phyloP scores from a whole-genome alignment of 2,888 invertebrate genomes.

The Neoscelio sp. region DNA sequence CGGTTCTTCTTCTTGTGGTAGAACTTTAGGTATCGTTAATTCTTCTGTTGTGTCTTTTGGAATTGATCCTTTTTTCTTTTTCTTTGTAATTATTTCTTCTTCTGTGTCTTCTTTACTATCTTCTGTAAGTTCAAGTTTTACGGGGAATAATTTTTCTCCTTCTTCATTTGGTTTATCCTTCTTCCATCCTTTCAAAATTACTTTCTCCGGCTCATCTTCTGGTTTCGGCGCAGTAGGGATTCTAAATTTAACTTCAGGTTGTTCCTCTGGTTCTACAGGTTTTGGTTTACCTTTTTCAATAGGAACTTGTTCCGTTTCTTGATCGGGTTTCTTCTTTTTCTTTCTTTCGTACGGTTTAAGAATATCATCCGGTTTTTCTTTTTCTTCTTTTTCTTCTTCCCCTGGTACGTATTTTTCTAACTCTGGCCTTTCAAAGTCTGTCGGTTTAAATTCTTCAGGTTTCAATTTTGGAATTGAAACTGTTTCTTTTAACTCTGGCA shows the following conservation, averaged over 20 bases:
- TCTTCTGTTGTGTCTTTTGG: too few relatives aligned
- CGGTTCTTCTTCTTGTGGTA: too few relatives aligned
- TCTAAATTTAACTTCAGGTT: conserved; percentile 82
- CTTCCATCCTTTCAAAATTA: conserved; percentile 79
- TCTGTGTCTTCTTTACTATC: conserved; percentile 29
- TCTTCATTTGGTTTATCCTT: conserved; percentile 77
- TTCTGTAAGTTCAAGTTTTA: neutral
- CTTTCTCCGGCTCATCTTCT: conserved; percentile 79
- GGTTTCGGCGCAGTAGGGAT: conserved; percentile 78
- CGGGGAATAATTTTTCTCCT: conserved; percentile 38
- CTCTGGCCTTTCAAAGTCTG: conserved; percentile 79
- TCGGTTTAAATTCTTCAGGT: conserved; percentile 77
- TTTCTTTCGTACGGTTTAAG: conserved; percentile 75
- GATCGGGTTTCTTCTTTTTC: conserved; percentile 78
- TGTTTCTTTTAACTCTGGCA: conserved; percentile 73
- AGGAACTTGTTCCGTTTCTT: conserved; percentile 78
- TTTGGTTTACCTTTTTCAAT: conserved; percentile 81
- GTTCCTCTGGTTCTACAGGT: conserved; percentile 82
- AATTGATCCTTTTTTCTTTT: conserved; percentile 66
- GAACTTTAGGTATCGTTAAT: too few relatives aligned
- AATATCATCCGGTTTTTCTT: conserved; percentile 75
- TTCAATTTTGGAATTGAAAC: conserved; percentile 74
- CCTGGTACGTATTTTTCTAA: conserved; percentile 80
- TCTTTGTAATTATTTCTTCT: conserved; percentile 16
- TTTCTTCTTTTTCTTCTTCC: conserved; percentile 76